Evolutionary conservation across 2,797 vertebrate genomes (phyloP).

Genomic region (Petrocephalus sullivani): DNA sequence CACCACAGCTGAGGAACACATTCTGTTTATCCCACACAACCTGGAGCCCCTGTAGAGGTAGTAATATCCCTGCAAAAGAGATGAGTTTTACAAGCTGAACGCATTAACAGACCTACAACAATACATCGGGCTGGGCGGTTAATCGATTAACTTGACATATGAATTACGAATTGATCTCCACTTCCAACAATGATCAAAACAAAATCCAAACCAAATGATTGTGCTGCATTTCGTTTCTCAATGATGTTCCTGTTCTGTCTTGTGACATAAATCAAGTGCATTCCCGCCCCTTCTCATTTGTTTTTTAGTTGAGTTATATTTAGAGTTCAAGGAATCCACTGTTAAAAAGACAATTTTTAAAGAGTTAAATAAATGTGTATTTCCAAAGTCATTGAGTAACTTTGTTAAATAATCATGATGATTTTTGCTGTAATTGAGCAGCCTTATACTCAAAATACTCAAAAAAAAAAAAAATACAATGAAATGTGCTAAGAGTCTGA

Average conservation of each 20-base stretch:
- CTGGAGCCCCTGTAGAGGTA: slow-evolving; percentile 75
- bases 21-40: slow-evolving; percentile 79
- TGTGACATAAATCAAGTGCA: background rate
- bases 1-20: slow-evolving; percentile 80
- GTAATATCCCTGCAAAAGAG: slow-evolving; percentile 75
- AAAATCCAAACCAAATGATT: background rate
- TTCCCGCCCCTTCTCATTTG: background rate
- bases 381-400: background rate
- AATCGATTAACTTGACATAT: no score
- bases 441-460: background rate
- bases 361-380: background rate
- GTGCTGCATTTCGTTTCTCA: background rate
- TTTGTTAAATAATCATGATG: background rate
- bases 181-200: background rate
- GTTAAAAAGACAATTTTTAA: background rate
- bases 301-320: background rate
- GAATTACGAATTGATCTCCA: background rate
- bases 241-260: background rate
- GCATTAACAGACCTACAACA: background rate
- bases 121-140: background rate
- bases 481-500: background rate
- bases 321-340: background rate
- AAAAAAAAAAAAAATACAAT: background rate
- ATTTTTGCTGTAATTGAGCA: background rate
- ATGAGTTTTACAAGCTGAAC: slow-evolving; percentile 5